phyloP scores from a whole-genome alignment of 2,113 vertebrate species.

The Mesocricetus auratus region DNA sequence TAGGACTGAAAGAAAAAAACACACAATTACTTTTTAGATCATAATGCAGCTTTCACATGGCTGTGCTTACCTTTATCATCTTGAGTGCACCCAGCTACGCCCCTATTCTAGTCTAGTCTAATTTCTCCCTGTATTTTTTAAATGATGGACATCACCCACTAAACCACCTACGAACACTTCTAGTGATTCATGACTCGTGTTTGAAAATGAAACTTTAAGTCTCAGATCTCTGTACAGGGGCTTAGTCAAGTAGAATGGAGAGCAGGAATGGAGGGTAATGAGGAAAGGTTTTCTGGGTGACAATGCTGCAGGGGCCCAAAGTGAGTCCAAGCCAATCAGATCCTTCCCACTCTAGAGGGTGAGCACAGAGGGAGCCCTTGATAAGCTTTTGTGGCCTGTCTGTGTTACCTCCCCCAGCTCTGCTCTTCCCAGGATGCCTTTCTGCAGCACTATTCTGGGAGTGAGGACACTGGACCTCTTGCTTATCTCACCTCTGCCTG shows the following conservation, averaged over 20 bases:
- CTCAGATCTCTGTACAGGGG: not conserved
- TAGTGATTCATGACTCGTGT: not conserved
- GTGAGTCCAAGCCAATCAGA: slow-evolving; percentile 34
- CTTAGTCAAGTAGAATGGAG: not conserved
- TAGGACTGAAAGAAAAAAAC: not conserved
- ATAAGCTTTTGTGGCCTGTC: not conserved
- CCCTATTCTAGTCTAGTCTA: not conserved
- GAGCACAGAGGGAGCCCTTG: not conserved
- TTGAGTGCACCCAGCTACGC: not conserved
- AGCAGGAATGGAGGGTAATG: not conserved
- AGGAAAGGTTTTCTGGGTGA: not conserved
- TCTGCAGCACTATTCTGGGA: slow-evolving; percentile 20
- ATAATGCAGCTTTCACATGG: not conserved
- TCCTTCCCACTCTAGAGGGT: not conserved
- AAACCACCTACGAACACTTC: not conserved
- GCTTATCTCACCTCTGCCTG: slow-evolving; percentile 69
- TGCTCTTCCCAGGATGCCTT: slow-evolving; percentile 23
- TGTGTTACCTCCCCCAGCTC: not conserved
- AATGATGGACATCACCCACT: not conserved
- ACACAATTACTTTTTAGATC: not conserved
- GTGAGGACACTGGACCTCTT: slow-evolving; percentile 19
- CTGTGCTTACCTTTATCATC: not conserved
- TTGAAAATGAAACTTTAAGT: slow-evolving; percentile 19
- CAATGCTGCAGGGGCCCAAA: not conserved
- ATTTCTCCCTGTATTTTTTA: not conserved